phyloP scores from a whole-genome alignment of 2,797 vertebrate species.

The Garrulus glandarius region DNA sequence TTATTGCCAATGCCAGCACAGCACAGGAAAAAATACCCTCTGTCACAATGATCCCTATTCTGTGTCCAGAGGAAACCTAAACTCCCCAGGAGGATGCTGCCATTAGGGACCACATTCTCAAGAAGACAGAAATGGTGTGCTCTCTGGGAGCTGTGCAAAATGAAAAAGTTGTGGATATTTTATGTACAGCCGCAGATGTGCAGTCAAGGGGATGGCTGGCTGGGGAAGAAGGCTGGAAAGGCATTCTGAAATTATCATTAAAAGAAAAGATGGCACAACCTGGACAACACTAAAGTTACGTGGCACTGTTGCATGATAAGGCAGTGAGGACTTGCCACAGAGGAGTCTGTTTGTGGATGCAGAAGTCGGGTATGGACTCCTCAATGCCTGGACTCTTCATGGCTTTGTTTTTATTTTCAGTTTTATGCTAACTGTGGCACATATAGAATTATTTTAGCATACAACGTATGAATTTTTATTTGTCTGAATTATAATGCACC shows the following conservation, averaged over 20 bases:
- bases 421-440: slow-evolving; percentile 32
- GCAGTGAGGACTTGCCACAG: neutral
- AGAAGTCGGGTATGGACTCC: neutral
- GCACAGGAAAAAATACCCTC: neutral
- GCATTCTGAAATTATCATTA: neutral
- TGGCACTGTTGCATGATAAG: neutral
- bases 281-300: neutral
- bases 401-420: slow-evolving; percentile 48
- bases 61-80: neutral
- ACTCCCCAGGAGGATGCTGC: neutral
- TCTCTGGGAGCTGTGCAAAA: neutral
- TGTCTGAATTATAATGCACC: slow-evolving; percentile 59
- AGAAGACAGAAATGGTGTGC: neutral
- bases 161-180: neutral
- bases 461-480: slow-evolving; percentile 62
- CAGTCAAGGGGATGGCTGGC: neutral
- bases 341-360: neutral
- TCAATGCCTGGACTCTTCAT: neutral
- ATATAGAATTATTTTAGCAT: slow-evolving; percentile 54
- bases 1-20: neutral
- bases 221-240: neutral
- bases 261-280: neutral
- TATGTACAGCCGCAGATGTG: neutral
- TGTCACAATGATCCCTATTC: neutral
- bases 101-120: neutral